A percentile compares a stretch with the other conserved stretches of the same genome.
Evolutionary conservation across 1,140 invertebrate genomes (phyloP).

Genomic region (Camponotus vicinus): DNA sequence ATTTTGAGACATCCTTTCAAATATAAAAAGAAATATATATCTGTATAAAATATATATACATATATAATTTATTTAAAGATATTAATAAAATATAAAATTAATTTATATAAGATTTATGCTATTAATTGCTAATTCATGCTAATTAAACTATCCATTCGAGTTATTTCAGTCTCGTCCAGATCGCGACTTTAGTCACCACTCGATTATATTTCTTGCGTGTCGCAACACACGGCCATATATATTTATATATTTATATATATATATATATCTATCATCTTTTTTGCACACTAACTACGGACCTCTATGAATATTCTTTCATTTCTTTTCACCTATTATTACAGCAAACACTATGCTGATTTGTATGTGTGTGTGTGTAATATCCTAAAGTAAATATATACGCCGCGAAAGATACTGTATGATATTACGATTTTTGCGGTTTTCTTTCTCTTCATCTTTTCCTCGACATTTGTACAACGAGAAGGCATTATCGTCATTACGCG

Average conservation of each 20-base stretch:
- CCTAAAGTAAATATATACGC: slow-evolving; percentile 45
- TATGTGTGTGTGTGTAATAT: slow-evolving; percentile 4
- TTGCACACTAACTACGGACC: slow-evolving; percentile 36
- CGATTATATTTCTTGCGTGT: slow-evolving; percentile 33
- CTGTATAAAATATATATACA: neutral
- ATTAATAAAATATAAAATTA: slow-evolving; percentile 14
- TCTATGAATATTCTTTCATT: slow-evolving; percentile 49
- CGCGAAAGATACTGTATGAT: slow-evolving; percentile 33
- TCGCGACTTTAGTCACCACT: slow-evolving; percentile 24
- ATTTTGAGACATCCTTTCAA: neutral
- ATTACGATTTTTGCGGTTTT: neutral
- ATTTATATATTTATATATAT: slow-evolving; percentile 12
- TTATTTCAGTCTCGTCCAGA: slow-evolving; percentile 46
- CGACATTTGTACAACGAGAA: slow-evolving; percentile 63
- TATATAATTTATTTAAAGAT: slow-evolving; percentile 17
- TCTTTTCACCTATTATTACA: slow-evolving; percentile 30
- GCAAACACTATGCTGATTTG: slow-evolving; percentile 49
- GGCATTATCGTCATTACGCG: slow-evolving; percentile 57
- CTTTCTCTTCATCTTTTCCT: slow-evolving; percentile 7
- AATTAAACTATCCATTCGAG: slow-evolving; percentile 13
- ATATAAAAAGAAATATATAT: no score
- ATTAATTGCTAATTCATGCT: slow-evolving; percentile 8
- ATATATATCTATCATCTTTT: slow-evolving; percentile 44
- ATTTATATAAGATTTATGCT: slow-evolving; percentile 8
- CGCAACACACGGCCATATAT: slow-evolving; percentile 12